A percentile compares a stretch with the other conserved stretches of the same genome.
Conservation (phyloP, 2,888 invertebrate genomes). For the Apodemia hepburni region DNA sequence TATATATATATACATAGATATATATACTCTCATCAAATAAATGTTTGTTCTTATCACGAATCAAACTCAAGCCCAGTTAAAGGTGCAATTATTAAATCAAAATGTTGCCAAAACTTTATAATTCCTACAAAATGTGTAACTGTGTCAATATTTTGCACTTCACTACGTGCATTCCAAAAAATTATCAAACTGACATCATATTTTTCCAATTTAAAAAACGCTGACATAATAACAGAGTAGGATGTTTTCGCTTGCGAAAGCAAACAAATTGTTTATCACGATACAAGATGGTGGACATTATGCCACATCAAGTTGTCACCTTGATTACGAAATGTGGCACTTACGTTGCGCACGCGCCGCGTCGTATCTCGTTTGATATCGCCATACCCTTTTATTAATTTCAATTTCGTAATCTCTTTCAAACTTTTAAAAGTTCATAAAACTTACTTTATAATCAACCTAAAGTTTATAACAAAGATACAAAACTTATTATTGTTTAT, state of each 20-base stretch:
- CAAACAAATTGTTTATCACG: constrained; percentile 46
- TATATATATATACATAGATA: no score
- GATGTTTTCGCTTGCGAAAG: constrained; percentile 34
- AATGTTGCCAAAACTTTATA: neutral
- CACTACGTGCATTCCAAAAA: constrained; percentile 29
- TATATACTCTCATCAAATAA: no score
- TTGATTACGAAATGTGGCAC: constrained; percentile 48
- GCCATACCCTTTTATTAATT: constrained; percentile 16
- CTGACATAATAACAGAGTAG: constrained; percentile 22
- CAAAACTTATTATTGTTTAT: no score
- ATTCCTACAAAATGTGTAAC: neutral
- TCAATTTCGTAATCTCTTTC: constrained; percentile 12
- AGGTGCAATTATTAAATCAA: neutral
- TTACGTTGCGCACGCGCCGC: constrained; percentile 37
- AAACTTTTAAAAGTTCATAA: constrained; percentile 19
- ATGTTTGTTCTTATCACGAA: no score
- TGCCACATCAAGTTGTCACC: constrained; percentile 46
- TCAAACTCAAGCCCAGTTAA: neutral
- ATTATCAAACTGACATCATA: constrained; percentile 29
- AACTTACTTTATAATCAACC: neutral
- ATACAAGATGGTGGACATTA: constrained; percentile 39
- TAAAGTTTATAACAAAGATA: no score
- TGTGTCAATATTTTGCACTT: neutral
- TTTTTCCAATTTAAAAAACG: constrained; percentile 21
- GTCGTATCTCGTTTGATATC: constrained; percentile 23